phyloP scores from a whole-genome alignment of 1,140 invertebrate species.

The Drosophila punjabiensis region DNA sequence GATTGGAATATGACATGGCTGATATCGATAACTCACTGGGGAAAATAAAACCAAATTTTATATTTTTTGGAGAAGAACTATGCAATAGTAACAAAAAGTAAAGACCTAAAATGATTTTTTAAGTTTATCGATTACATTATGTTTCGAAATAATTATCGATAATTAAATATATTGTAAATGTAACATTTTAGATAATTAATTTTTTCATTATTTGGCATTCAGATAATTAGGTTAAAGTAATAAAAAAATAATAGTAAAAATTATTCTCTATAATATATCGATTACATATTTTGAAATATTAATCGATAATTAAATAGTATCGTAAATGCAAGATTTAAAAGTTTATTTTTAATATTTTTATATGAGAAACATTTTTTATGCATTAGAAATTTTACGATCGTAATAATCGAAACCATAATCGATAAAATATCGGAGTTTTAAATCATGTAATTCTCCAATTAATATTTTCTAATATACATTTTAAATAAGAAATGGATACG shows the following conservation, averaged over 20 bases:
- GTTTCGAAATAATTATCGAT: background rate
- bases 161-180: background rate
- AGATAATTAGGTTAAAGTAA: no score
- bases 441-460: no score
- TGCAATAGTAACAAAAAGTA: background rate
- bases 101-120: background rate
- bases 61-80: background rate
- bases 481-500: no score
- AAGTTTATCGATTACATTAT: background rate
- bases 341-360: background rate
- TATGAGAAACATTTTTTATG: background rate
- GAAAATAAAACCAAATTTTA: background rate
- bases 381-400: no score
- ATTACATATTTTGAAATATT: background rate
- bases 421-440: background rate
- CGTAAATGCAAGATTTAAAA: no score
- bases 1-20: background rate
- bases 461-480: background rate
- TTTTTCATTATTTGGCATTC: background rate
- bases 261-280: background rate
- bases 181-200: background rate
- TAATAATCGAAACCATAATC: background rate
- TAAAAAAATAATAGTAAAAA: no score
- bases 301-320: background rate
- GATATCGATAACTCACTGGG: slow-evolving; percentile 1